Base-by-base conservation (phyloP, 35 echinoderm and acorn worm species). In the Hemicentrotus pulcherrimus region DNA sequence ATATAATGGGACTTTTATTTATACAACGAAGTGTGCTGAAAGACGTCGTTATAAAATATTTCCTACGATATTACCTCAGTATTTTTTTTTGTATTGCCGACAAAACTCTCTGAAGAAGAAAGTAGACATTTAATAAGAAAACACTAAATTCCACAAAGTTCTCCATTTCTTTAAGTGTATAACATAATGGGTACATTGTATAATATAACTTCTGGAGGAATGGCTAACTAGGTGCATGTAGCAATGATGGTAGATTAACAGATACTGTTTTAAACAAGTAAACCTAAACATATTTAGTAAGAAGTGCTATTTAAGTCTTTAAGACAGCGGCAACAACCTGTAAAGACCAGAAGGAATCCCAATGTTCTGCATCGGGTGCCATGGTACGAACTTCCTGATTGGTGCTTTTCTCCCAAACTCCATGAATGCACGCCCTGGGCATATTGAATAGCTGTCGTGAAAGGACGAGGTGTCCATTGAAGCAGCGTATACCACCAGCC, bases 401-500 rank as follows among this genome's bases (percentile, higher is more conserved):
- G 88, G 88, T 47, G 88, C 32, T 46, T 90, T 33, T 41, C 32
- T 90, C 18, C 88, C 88, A 15, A 47, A 90, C 88, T 90, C 86
- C 28, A 86, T 86, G 86, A 86, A 86, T 86, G 32, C 86, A 86
- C 32, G 86, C 86, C 86, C n/a, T 47, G 32, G 0, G 88, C 88
- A 90, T 14, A 90, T 9, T 47, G 32, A 45, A 47, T 18, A 90
- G 86, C 86, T 86, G 86, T 31, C 28, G 86, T 86, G 86, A 86
- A 33, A 86, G 86, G 46, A 90, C 32, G 88, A 41, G 88, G 88
- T 90, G 88, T 47, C 11, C 88, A 24, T 35, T 90, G 88, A 90
- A 45, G 88, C 32, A 47, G 32, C 7, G 46, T 90, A 90, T 90
- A 41, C 88, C 88, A 90, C 88, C 88, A 90, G 88, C 88, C 88